Base-by-base conservation (phyloP, 1,140 invertebrate species). In the Zaprionus vittiger region DNA sequence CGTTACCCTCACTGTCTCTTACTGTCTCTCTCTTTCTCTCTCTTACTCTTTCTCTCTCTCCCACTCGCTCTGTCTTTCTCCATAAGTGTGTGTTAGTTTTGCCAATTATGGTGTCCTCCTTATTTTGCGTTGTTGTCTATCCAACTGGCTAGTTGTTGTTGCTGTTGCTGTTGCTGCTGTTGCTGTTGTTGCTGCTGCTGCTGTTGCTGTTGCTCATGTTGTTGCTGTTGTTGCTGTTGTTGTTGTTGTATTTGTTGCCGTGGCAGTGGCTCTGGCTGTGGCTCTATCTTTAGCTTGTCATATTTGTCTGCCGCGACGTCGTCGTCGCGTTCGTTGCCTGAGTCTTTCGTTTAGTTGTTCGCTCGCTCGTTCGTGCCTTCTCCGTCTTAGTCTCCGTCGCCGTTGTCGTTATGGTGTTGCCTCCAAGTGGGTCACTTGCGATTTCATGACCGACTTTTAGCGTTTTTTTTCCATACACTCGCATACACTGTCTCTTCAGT, bases 51-150 rank as follows among this genome's bases (percentile, higher is more conserved):
- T 59, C 47, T 71, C 47, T 41, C 28, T 9, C 26, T 65, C 20
- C 44, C 24, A 5, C 26, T 65, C 20, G 49, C 12, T 28, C 17
- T 52, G 38, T 57, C 3, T 62, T 37, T 47, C 17, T 62, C 52
- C 38, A 4, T 64, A 34, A 74, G 41, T 65, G 56, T 78, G 74
- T 85, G 76, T 85, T 80, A 81, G 75, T 77, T 80, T 77, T 81
- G 79, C 84, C 84, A 85, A 89, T 90, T 90, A 89, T 89, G 84
- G 85, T 89, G 84, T 90, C 85, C 84, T 89, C 84, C 67, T 90
- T 89, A 85, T 85, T 87, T 89, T 90, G 83, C 65, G 81, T 73
- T 67, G 75, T 73, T 73, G 75, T 77, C 70, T 77, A 77, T 77
- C 78, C 77, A 70, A 61, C 72, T 79, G 65, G 66, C 72, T 79